Evolutionary conservation across 2,797 vertebrate genomes (phyloP), one percentile per base, ranked within the genome.

Genomic region (Enteromius afrohamiltoni): DNA sequence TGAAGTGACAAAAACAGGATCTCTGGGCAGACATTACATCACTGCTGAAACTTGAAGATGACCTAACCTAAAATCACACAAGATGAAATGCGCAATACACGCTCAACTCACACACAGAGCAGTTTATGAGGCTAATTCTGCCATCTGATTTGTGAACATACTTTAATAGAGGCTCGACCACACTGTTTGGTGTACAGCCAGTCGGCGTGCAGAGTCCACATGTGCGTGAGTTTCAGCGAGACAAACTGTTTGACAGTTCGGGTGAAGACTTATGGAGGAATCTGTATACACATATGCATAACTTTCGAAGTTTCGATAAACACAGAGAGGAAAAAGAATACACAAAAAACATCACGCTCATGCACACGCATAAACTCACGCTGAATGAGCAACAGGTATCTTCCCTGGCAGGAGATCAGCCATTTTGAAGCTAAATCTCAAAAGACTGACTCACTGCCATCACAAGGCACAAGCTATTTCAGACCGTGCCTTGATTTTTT

Each of bases 11-110:
- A 64, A 53, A 85, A 81, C 67, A 65, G 65, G 65, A 78, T 78
- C 78, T 85, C 31, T 11, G 83, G 23, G 73, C 78, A 87, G 79
- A 81, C 64, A 85, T 85, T 58, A 88, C 79, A 85, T 88, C 87
- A 85, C 53, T 37, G 55, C 76, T 69, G 21, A 78, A 86, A 86
- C 60, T 76, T 86, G 80, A 79, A 70, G 69, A 82, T 55, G 9
- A 77, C 81, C 67, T 47, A 51, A 67, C 83, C 71, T 49, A 53
- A 42, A 77, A 71, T 80, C 67, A 29, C 31, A 53, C 53, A 42
- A 75, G 60, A 47, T 78, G 42, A 34, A 78, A 79, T 42, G 77
- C 83, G 75, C 53, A 62, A 79, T 42, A 76, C 84, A 45, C 73
- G 58, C 53, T 62, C 80, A 77, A 21, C 62, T 29, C 60, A 53